Percentiles rank a stretch among this genome's conserved stretches.
These are phyloP conservation scores for Cenopis cana DNA, from an alignment of 2,888 invertebrate species.

Conservation along the genomic window DNA sequence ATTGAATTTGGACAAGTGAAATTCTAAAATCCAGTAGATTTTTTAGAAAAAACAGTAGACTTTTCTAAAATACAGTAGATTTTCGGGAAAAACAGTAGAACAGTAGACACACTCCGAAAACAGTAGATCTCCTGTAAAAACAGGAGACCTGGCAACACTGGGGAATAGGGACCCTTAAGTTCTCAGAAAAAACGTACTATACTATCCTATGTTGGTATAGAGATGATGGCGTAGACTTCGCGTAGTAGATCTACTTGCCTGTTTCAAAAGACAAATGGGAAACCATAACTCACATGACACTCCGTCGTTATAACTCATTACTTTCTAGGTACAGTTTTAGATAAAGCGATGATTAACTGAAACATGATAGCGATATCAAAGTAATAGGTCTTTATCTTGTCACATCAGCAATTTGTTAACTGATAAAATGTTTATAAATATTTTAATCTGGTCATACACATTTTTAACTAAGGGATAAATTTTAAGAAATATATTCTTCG, in stretches of 20 bases:
- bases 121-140: too few relatives aligned
- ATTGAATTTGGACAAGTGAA: too few relatives aligned
- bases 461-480: neutral
- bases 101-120: too few relatives aligned
- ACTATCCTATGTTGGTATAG: neutral
- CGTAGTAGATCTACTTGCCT: too few relatives aligned
- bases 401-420: neutral
- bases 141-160: too few relatives aligned
- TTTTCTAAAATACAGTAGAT: too few relatives aligned
- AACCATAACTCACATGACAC: neutral
- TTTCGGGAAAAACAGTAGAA: too few relatives aligned
- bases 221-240: neutral
- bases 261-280: constrained; percentile 4
- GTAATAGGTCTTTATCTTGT: neutral
- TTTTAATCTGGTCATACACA: neutral
- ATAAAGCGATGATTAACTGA: constrained; percentile 2
- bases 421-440: neutral
- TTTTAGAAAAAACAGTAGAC: too few relatives aligned
- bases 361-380: constrained; percentile 1
- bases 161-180: too few relatives aligned
- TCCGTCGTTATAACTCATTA: neutral
- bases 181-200: neutral
- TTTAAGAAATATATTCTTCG: neutral
- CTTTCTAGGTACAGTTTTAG: neutral
- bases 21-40: too few relatives aligned